Conservation (phyloP, 2,888 invertebrate genomes). For the Ptychoptera albimana region DNA sequence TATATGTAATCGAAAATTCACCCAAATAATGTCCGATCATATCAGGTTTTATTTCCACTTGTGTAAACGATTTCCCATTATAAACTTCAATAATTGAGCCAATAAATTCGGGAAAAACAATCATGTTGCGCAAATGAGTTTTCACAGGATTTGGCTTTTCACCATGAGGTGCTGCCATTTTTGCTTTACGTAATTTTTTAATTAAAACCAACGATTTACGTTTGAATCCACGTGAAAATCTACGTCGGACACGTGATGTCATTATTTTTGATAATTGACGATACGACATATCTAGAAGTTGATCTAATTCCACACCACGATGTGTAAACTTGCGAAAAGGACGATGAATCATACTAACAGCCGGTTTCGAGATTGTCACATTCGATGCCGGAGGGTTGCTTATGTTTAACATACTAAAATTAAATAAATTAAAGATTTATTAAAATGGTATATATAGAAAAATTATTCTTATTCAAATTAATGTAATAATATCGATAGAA, state of each 20-base stretch:
- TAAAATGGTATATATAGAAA: too few relatives aligned
- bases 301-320: too few relatives aligned
- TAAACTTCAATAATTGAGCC: slow-evolving; percentile 92
- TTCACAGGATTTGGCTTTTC: slow-evolving; percentile 94
- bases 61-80: slow-evolving; percentile 88
- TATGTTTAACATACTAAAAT: too few relatives aligned
- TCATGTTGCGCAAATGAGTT: slow-evolving; percentile 91
- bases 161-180: slow-evolving; percentile 76
- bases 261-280: slow-evolving; percentile 86
- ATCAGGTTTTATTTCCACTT: slow-evolving; percentile 66
- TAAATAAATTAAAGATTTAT: too few relatives aligned
- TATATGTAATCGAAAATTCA: slow-evolving; percentile 83
- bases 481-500: too few relatives aligned
- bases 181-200: slow-evolving; percentile 78
- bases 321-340: too few relatives aligned
- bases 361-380: too few relatives aligned
- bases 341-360: too few relatives aligned
- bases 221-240: slow-evolving; percentile 78
- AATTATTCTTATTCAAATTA: too few relatives aligned
- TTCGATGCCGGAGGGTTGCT: too few relatives aligned
- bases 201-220: slow-evolving; percentile 77
- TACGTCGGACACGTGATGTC: slow-evolving; percentile 71
- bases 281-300: slow-evolving; percentile 11
- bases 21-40: slow-evolving; percentile 89
- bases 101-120: slow-evolving; percentile 94